Base-by-base conservation (phyloP, 2,888 invertebrate species). In the Serrognathus titanus region DNA sequence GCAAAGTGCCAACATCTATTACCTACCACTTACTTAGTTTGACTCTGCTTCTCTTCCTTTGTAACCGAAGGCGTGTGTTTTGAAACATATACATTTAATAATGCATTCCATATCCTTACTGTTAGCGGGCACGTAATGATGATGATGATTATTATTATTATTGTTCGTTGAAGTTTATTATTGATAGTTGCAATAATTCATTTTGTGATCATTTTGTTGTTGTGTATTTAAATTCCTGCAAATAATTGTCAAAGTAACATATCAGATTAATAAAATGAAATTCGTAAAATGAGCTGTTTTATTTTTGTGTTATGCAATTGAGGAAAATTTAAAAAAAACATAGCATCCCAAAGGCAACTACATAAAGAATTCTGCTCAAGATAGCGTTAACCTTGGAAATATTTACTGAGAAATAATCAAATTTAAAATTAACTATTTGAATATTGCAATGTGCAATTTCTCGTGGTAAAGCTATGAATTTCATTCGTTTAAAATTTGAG, bases 161-260 rank as follows among this genome's bases (percentile, higher is more conserved):
- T 31, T 31, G 24, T 31, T 31, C 24, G 24, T 54, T 51, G 55
- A 51, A 39, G 59, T 57, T 48, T 63, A 31, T 31, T 31, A 60
- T 61, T 64, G 57, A 59, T 66, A 63, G 58, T 59, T 66, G 67
- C 65, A 68, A 66, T 67, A 67, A 67, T 41, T 31, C 24, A 31
- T 31, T 49, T 48, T 61, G 64, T 66, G 64, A 66, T 64, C 63
- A 36, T 35, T 52, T 52, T 54, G 54, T 65, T 65, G 60, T 63
- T 63, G 48, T 59, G 57, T 51, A 60, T 51, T 62, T 62, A 52
- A 61, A 61, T 63, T 64, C 64, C 62, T 65, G 67, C 67, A 67
- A 66, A 67, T 68, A 66, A 66, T 64, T 69, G 70, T 70, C 67
- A 67, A 65, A 62, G 61, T 69, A 68, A 70, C 68, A 70, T 70